A percentile compares a stretch with the other conserved stretches of the same genome.
phyloP scores from a whole-genome alignment of 1,140 invertebrate species.

The Papilio polyxenes region DNA sequence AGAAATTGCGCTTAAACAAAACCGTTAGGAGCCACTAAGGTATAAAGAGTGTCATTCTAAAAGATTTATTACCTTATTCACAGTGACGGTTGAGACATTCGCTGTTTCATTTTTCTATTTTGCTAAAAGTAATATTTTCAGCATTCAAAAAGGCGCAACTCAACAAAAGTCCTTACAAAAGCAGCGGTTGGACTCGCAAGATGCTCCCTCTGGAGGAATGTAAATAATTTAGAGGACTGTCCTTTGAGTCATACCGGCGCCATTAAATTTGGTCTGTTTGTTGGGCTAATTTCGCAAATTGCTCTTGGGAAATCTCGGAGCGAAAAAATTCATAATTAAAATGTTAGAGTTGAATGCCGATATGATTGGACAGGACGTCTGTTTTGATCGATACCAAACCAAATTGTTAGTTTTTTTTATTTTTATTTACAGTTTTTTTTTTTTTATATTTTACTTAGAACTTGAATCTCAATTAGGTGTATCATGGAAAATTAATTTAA shows the following conservation, averaged over 20 bases:
- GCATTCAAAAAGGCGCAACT: conserved; percentile 37
- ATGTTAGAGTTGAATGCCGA: conserved; percentile 49
- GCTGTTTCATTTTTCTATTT: conserved; percentile 35
- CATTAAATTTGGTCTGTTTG: conserved; percentile 62
- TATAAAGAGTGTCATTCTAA: conserved; percentile 13
- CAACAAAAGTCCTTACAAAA: conserved; percentile 33
- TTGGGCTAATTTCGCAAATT: conserved; percentile 60
- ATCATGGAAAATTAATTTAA: not conserved
- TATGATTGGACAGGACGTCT: conserved; percentile 9
- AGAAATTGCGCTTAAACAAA: not conserved
- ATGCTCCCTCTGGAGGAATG: conserved; percentile 47
- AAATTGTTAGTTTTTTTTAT: conserved; percentile 13
- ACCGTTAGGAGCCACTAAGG: not conserved
- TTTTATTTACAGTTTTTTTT: not conserved
- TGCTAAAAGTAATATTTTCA: conserved; percentile 35
- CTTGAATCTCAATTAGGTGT: not conserved
- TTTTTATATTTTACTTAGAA: too few species aligned
- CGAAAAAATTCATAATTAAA: conserved; percentile 54
- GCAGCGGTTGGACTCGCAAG: conserved; percentile 31
- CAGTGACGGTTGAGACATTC: conserved; percentile 10
- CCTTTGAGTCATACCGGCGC: conserved; percentile 55
- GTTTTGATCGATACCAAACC: not conserved
- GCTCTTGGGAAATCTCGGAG: conserved; percentile 55
- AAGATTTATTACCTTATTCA: conserved; percentile 29
- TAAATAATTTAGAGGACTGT: conserved; percentile 63